Conservation (phyloP, 2,113 vertebrate species). For the Climacteris rufus region DNA sequence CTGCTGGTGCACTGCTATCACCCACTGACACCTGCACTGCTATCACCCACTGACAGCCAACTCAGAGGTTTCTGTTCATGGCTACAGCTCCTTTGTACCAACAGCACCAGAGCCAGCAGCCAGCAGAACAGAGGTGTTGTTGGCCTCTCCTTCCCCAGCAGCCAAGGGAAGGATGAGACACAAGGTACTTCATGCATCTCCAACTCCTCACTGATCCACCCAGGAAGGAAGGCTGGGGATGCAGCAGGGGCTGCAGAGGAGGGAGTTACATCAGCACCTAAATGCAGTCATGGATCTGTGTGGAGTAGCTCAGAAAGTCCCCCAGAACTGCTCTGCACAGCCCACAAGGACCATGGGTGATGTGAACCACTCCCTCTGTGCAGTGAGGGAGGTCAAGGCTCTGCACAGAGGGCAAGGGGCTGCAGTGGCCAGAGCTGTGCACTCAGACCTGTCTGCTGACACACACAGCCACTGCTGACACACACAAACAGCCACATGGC, state of each 20-base stretch:
- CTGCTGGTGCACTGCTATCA: accelerated
- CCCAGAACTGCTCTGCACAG: background rate
- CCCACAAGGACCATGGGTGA: accelerated
- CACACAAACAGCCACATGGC: accelerated
- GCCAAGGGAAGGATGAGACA: background rate
- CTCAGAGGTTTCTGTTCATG: background rate
- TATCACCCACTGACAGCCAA: background rate
- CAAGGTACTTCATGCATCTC: background rate
- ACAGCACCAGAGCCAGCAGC: background rate
- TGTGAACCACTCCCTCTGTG: background rate
- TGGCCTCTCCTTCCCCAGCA: background rate
- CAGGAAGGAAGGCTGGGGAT: background rate
- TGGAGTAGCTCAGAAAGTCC: background rate
- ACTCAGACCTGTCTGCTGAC: background rate
- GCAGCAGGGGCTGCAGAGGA: background rate
- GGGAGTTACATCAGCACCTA: background rate
- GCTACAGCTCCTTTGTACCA: background rate
- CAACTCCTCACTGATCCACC: background rate
- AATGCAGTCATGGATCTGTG: accelerated
- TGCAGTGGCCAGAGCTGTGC: background rate
- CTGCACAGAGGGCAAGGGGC: accelerated
- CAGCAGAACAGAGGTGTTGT: accelerated
- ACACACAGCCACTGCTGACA: too few relatives aligned
- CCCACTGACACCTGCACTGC: accelerated
- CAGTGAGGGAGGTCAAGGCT: background rate